Conservation (phyloP, 2,797 vertebrate species). For the Ceyx erithaca region DNA sequence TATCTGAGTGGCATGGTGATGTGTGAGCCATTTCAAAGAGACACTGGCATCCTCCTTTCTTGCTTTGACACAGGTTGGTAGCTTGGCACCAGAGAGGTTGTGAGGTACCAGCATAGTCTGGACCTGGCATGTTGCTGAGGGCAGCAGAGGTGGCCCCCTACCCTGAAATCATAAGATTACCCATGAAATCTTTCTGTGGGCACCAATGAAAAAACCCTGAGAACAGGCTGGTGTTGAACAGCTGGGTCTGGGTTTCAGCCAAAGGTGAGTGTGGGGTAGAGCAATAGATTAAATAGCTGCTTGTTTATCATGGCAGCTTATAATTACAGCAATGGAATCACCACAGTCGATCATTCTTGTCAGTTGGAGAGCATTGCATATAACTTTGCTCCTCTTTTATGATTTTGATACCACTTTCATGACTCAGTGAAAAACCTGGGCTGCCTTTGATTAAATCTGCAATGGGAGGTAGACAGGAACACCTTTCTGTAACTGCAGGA, state of each 20-base stretch:
- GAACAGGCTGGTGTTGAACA: background rate
- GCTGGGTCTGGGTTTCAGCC: background rate
- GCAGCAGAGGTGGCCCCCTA: background rate
- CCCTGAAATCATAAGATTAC: background rate
- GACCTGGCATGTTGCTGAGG: background rate
- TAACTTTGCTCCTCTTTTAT: background rate
- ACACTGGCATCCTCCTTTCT: background rate
- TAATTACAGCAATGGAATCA: background rate
- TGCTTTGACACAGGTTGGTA: background rate
- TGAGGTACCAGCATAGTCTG: too few species aligned
- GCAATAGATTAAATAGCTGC: background rate
- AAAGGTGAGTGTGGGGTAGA: background rate
- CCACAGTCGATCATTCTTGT: background rate
- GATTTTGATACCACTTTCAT: background rate
- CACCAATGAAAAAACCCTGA: background rate
- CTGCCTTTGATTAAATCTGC: background rate
- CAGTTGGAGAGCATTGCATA: background rate
- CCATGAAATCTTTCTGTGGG: accelerated
- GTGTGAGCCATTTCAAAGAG: accelerated
- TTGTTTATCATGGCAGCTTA: constrained; percentile 13
- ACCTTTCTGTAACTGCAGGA: background rate
- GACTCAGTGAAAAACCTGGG: background rate
- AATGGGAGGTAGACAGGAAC: background rate
- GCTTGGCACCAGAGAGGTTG: background rate
- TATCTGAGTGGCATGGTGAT: accelerated